A percentile compares a stretch with the other conserved stretches of the same genome.
phyloP scores from a whole-genome alignment of 1,140 invertebrate genomes.

The Drosophila biarmipes region DNA sequence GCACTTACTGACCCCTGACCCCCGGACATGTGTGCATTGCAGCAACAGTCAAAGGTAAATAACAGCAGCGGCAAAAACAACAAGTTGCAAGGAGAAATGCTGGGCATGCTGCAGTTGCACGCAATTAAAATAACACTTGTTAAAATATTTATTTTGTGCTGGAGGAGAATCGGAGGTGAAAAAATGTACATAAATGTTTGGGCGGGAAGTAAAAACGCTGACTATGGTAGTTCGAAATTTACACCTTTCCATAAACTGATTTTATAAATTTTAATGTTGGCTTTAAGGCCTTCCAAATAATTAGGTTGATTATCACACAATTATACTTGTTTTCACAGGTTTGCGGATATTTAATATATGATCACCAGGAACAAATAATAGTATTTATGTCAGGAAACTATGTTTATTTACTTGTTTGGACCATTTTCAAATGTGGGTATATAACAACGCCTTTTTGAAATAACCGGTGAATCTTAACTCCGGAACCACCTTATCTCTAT shows the following conservation, averaged over 20 bases:
- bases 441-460: background rate
- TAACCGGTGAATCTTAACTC: too few species aligned
- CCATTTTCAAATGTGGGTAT: too few species aligned
- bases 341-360: too few species aligned
- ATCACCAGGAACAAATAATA: too few species aligned
- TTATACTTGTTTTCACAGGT: too few species aligned
- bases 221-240: slow-evolving; percentile 28
- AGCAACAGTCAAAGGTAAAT: slow-evolving; percentile 55
- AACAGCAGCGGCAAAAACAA: slow-evolving; percentile 35
- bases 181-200: slow-evolving; percentile 25
- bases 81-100: slow-evolving; percentile 39
- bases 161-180: slow-evolving; percentile 3
- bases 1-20: background rate
- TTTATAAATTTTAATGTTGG: background rate
- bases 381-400: too few species aligned
- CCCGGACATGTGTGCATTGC: slow-evolving; percentile 18
- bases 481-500: slow-evolving; percentile 1
- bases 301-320: background rate
- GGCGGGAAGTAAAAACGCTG: slow-evolving; percentile 34
- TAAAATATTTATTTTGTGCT: slow-evolving; percentile 78
- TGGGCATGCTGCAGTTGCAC: slow-evolving; percentile 60
- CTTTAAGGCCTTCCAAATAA: background rate
- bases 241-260: slow-evolving; percentile 2
- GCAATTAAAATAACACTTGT: slow-evolving; percentile 82
- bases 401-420: too few species aligned